These are phyloP conservation scores for Drosophila equinoxialis DNA, from an alignment of 1,140 invertebrate species.

Conservation along the genomic window DNA sequence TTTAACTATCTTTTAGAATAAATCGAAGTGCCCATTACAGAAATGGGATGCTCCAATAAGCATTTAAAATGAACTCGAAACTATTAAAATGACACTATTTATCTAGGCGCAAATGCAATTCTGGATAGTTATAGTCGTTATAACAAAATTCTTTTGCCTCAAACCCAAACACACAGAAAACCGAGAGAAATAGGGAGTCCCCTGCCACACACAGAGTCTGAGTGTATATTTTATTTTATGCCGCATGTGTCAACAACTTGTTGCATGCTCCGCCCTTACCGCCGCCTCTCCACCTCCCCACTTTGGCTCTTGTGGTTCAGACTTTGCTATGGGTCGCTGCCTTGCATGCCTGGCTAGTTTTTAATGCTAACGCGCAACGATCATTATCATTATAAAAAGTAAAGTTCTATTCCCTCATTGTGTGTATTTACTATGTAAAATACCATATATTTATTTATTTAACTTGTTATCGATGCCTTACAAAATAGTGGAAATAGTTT, in stretches of 20 bases:
- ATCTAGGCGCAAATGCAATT: slow-evolving; percentile 8
- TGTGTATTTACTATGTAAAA: neutral
- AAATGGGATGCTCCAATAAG: neutral
- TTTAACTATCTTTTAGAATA: too few relatives aligned
- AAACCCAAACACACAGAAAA: neutral
- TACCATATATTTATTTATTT: slow-evolving; percentile 30
- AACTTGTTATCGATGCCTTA: slow-evolving; percentile 52
- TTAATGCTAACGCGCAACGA: slow-evolving; percentile 34
- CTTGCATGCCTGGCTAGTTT: slow-evolving; percentile 46
- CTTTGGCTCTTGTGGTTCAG: neutral
- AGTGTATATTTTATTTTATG: slow-evolving; percentile 31
- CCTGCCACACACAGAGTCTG: neutral
- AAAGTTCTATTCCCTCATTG: neutral
- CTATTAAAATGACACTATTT: slow-evolving; percentile 7
- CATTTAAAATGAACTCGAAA: neutral
- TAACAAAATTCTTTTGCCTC: slow-evolving; percentile 19
- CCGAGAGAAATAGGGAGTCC: neutral
- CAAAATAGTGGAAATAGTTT: slow-evolving; percentile 45
- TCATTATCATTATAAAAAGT: slow-evolving; percentile 22
- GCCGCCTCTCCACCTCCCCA: slow-evolving; percentile 27
- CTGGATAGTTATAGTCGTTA: slow-evolving; percentile 17
- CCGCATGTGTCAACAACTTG: slow-evolving; percentile 59
- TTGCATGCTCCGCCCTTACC: slow-evolving; percentile 37
- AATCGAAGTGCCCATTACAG: neutral
- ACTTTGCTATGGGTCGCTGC: slow-evolving; percentile 41